These are phyloP conservation scores for Peucedramus taeniatus DNA, from an alignment of 2,113 vertebrate genomes.

Conservation along the genomic window DNA sequence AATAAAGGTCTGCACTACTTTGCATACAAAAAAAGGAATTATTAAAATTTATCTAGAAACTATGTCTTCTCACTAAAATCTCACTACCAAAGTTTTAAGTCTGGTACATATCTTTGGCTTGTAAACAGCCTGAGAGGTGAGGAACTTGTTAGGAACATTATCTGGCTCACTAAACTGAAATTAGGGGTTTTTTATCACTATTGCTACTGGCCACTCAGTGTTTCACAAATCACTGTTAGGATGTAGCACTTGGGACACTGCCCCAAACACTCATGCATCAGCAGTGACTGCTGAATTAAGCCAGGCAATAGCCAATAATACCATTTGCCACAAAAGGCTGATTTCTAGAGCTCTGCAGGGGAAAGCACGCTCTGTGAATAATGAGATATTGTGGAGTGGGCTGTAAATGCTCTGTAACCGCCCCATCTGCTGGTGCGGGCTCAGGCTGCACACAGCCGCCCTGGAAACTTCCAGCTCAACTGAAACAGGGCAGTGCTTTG, in stretches of 20 bases:
- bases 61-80: background rate
- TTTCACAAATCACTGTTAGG: background rate
- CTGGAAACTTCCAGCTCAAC: background rate
- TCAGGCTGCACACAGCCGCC: background rate
- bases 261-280: background rate
- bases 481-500: background rate
- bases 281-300: background rate
- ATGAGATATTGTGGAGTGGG: background rate
- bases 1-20: background rate
- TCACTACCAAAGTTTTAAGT: background rate
- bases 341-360: background rate
- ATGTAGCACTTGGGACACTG: background rate
- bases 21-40: background rate
- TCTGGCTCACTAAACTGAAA: background rate
- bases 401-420: background rate
- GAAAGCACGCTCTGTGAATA: background rate
- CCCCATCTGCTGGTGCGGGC: conserved; percentile 37
- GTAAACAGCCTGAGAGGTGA: background rate
- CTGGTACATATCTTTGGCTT: background rate
- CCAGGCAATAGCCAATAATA: background rate
- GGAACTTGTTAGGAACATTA: background rate
- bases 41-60: background rate
- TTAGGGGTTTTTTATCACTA: fast-evolving
- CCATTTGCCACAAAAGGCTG: background rate
- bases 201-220: background rate